Base-by-base conservation (phyloP, 2,113 vertebrate genomes). In the Zosterops hypoxanthus region DNA sequence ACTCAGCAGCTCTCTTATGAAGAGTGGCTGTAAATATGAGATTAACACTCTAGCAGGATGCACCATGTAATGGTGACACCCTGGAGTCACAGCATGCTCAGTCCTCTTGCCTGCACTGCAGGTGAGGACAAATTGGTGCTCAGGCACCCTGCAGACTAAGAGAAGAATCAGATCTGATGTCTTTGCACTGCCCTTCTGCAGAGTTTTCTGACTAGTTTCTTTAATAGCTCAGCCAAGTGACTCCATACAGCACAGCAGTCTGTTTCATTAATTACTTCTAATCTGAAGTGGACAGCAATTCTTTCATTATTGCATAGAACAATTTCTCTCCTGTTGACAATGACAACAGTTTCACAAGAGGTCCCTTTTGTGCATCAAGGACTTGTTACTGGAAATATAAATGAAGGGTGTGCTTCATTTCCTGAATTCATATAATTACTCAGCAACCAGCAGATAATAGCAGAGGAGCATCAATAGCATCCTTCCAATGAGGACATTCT, bases 201-300 rank as follows among this genome's bases (percentile, higher is more conserved):
- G 57, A 56, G 36, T 46, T 72, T 79, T 36, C 61, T 92, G 61
- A 24, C 49, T 82, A 50, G 25, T 69, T 84, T 69, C 61, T 79
- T 71, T 42, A 70, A 65, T 20, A 76, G 46, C 59, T 92, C 71
- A 65, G 55, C 57, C 69, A 60, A 86, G 66, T 17, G 64, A 89
- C 81, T 78, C 60, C 29, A n/a, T n/a, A 56, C 16, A 90, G 60
- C 42, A 75, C 34, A 92, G 50, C 29, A 75, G 29, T 14, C 33
- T 92, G 66, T 44, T 66, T 65, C 63, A 50, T 88, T 82, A 93
- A 85, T 94, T 84, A 79, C 52, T 68, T 82, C 87, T 90, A 79
- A 72, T 65, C 82, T 82, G 49, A 89, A 89, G 44, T 1, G 29
- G 57, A 55, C 24, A 80, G 34, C 46, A 66, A 69, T 82, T 52